These are phyloP conservation scores for Liolophura sinensis DNA, from an alignment of 1,140 invertebrate species.

Conservation along the genomic window DNA sequence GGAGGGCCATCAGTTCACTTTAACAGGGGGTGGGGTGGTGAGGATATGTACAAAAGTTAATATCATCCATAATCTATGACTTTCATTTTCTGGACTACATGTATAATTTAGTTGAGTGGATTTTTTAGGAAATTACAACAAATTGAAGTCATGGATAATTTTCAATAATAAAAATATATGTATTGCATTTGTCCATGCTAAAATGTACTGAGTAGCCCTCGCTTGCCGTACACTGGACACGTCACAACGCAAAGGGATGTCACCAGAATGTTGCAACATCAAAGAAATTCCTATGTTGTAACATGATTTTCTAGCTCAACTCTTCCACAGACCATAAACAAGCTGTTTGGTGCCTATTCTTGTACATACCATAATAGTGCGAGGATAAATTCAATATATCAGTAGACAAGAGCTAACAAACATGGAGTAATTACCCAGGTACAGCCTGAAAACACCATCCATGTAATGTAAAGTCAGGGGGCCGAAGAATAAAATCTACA, in stretches of 20 bases:
- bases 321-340: background rate
- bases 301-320: background rate
- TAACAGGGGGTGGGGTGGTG: no score
- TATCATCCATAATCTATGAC: no score
- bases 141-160: no score
- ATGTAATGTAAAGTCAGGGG: slow-evolving; percentile 47
- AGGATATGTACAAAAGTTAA: no score
- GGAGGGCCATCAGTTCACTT: no score
- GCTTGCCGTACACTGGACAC: no score
- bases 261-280: no score
- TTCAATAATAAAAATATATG: no score
- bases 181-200: background rate
- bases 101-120: no score
- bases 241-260: background rate
- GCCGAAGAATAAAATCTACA: slow-evolving; percentile 43
- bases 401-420: background rate
- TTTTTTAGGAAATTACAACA: no score
- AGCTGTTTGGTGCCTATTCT: background rate
- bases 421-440: slow-evolving; percentile 35
- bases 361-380: background rate
- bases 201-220: background rate
- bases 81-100: no score
- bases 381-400: background rate
- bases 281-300: no score
- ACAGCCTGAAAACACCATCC: slow-evolving; percentile 48